Evolutionary conservation across 2,797 vertebrate genomes (phyloP).

Genomic region (Premnoplex brunnescens): DNA sequence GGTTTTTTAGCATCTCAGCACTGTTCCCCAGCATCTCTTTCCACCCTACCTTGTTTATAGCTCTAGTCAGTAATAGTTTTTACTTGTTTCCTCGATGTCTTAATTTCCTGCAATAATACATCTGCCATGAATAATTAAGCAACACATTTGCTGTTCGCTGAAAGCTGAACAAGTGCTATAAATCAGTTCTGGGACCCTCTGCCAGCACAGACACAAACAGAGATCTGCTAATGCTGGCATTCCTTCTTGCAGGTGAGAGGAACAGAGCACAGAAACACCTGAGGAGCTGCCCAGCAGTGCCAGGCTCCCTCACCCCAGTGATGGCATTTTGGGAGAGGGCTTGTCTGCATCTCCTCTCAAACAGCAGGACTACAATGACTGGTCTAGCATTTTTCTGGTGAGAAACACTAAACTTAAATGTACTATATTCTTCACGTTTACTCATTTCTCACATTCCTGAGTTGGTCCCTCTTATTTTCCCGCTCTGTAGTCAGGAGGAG

Average conservation of each 20-base stretch:
- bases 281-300: not conserved
- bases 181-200: conserved; percentile 70
- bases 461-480: not conserved
- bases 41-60: conserved; percentile 62
- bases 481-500: not conserved
- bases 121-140: conserved; percentile 80
- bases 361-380: not conserved
- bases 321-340: not conserved
- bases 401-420: not conserved
- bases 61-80: conserved; percentile 67
- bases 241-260: conserved; percentile 16
- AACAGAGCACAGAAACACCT: not conserved
- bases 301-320: not conserved
- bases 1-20: not conserved
- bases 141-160: conserved; percentile 68
- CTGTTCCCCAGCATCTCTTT: not conserved
- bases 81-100: conserved; percentile 72
- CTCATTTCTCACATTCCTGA: not conserved
- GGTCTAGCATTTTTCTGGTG: not conserved
- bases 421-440: not conserved
- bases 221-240: conserved; percentile 11
- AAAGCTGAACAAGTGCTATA: conserved; percentile 71
- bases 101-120: conserved; percentile 77
- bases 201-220: conserved; percentile 42
- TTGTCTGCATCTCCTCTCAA: not conserved